phyloP scores from a whole-genome alignment of 2,888 invertebrate species.

The Tryphoninae sp. region DNA sequence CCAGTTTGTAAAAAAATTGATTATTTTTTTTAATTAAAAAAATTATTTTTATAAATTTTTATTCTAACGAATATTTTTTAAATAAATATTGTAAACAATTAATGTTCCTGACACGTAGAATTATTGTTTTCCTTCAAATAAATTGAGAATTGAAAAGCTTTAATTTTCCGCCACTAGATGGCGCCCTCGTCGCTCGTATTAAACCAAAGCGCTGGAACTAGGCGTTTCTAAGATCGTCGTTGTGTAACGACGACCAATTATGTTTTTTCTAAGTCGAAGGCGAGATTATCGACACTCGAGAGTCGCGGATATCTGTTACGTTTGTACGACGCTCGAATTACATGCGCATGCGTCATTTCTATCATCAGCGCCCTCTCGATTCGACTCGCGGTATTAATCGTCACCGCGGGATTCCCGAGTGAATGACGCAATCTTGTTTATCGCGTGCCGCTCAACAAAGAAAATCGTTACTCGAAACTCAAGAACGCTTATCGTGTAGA shows the following conservation, averaged over 20 bases:
- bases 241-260: no score
- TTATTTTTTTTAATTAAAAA: not conserved
- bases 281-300: not conserved
- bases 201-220: no score
- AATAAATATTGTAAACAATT: not conserved
- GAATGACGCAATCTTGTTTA: not conserved
- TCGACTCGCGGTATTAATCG: not conserved
- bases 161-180: no score
- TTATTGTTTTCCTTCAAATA: not conserved
- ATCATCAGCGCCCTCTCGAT: not conserved
- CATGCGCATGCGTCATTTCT: constrained; percentile 41
- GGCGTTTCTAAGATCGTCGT: no score
- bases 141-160: no score
- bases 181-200: no score
- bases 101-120: not conserved
- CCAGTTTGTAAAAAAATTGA: no score
- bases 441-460: not conserved
- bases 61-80: not conserved
- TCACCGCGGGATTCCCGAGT: not conserved
- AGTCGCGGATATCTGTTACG: not conserved
- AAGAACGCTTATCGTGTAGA: not conserved
- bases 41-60: not conserved
- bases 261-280: no score
- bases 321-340: not conserved
- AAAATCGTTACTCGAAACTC: not conserved